phyloP scores from a whole-genome alignment of 2,113 vertebrate genomes.

The Campylorhamphus procurvoides region DNA sequence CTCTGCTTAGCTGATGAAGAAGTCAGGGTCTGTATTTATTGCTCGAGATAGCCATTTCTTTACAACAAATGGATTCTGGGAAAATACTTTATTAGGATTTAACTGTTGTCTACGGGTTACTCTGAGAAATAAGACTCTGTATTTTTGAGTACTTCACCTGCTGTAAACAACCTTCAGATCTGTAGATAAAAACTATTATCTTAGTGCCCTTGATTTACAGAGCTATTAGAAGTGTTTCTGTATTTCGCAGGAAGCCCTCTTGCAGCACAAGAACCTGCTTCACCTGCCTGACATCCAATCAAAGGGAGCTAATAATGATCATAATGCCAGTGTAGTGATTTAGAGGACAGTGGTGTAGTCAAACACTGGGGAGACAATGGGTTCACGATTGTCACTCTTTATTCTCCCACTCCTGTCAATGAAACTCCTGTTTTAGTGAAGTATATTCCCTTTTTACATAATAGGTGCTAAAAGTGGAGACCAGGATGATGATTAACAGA shows the following conservation, averaged over 20 bases:
- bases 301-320: not conserved
- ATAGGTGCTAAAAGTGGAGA: not conserved
- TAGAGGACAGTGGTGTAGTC: fast-evolving
- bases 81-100: slow-evolving; percentile 33
- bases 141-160: not conserved
- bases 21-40: slow-evolving; percentile 15
- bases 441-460: not conserved
- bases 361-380: not conserved
- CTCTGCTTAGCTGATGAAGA: not conserved
- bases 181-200: slow-evolving; percentile 39
- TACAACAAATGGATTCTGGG: slow-evolving; percentile 41
- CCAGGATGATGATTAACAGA: not conserved
- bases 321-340: not conserved
- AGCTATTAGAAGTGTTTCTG: slow-evolving; percentile 29
- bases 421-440: not conserved
- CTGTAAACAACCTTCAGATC: slow-evolving; percentile 26
- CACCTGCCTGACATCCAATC: not conserved
- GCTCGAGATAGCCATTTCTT: not conserved
- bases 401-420: not conserved
- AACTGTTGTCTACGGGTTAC: not conserved
- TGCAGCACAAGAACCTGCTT: not conserved
- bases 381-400: not conserved
- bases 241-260: not conserved
- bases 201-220: slow-evolving; percentile 27
- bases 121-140: slow-evolving; percentile 4